Evolutionary conservation across 2,888 invertebrate genomes (phyloP), one percentile per base, ranked within the genome.

Genomic region (Griposia aprilina): DNA sequence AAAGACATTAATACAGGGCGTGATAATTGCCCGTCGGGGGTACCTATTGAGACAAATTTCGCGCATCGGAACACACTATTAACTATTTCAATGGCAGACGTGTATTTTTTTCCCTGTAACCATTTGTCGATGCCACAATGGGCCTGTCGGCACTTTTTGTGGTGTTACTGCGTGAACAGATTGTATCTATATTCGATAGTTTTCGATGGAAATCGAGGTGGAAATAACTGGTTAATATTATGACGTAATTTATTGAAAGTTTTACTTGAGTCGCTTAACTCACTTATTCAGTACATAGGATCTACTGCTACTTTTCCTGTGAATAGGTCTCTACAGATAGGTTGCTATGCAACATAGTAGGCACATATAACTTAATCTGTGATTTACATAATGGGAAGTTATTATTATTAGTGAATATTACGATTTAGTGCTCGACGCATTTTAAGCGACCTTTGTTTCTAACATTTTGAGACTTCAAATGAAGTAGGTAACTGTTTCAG

Each of bases 11-110:
- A 95, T 94, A 94, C 92, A 90, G 88, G 94, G 95, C 95, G 96
- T 94, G 95, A 95, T 96, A 95, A 96, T 96, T 95, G 94, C 92
- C 91, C 90, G 89, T 88, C 88, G 77, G 93, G 92, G 91, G 89
- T 86, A 75, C 80, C 93, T 88, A 91, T 96, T 96, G 96, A 96
- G 93, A 94, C 93, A 93, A 93, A 96, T 96, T 95, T 95, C 92
- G 90, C 96, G 96, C 95, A 90, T 94, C 95, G 93, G 86, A 89
- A 92, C 93, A 95, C 95, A 92, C 95, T 94, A 95, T 96, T 95
- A 96, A 93, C 93, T 87, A 92, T 93, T 94, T 93, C 93, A 93
- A 95, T 94, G 89, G 92, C 91, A 86, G 92, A 83, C 83, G 82
- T 92, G 87, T 89, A 74, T 89, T 86, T 90, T 87, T 88, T 91